Percentiles rank a stretch among this genome's conserved stretches.
Evolutionary conservation across 2,113 vertebrate species (phyloP).

Genomic region (Anarrhichthys ocellatus): DNA sequence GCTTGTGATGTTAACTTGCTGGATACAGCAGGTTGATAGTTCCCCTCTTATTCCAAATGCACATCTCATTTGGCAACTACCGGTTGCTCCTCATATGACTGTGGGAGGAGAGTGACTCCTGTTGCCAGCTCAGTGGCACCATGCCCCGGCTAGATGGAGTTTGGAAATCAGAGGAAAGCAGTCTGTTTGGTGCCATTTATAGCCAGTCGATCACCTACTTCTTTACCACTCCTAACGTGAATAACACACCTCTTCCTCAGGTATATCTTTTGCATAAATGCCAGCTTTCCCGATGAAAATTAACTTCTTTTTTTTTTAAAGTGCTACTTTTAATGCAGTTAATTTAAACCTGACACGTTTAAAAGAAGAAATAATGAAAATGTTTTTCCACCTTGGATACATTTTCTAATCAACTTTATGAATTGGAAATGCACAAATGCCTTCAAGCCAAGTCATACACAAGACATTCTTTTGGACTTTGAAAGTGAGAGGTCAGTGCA

Average conservation of each 20-base stretch:
- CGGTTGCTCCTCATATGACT: constrained; percentile 58
- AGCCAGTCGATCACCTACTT: constrained; percentile 29
- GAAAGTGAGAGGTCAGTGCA: constrained; percentile 17
- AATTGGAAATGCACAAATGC: neutral
- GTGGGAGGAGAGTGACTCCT: constrained; percentile 54
- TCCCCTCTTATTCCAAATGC: constrained; percentile 13
- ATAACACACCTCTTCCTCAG: neutral
- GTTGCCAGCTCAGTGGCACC: constrained; percentile 49
- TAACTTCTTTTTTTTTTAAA: neutral
- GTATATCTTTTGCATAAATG: neutral
- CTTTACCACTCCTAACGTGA: constrained; percentile 6
- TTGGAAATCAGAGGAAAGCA: constrained; percentile 60
- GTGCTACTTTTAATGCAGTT: neutral
- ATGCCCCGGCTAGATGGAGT: constrained; percentile 39
- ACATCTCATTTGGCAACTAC: constrained; percentile 57
- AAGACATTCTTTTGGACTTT: neutral
- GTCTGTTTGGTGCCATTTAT: constrained; percentile 44
- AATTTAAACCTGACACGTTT: neutral
- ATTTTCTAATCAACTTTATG: neutral
- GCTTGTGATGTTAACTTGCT: constrained; percentile 13
- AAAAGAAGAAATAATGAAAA: neutral
- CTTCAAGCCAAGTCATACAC: neutral
- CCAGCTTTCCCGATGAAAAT: neutral
- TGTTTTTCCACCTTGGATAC: neutral
- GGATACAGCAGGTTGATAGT: neutral